Conservation (phyloP, 2,888 invertebrate species). For the Torymus auratus region DNA sequence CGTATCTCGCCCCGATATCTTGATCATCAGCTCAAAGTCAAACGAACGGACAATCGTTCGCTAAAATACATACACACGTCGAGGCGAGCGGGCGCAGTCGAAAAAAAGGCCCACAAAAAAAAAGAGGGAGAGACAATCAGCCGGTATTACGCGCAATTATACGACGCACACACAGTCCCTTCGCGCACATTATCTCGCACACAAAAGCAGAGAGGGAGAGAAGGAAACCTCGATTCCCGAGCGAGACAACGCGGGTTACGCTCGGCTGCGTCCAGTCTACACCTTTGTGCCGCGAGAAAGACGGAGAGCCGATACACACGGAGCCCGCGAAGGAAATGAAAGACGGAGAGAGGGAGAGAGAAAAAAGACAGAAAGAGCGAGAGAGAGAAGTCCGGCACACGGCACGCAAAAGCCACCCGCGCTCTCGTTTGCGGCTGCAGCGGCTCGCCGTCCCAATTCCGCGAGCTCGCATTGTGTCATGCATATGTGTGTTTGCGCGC, state of each 20-base stretch:
- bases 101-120: conserved; percentile 26
- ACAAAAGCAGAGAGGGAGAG: conserved; percentile 15
- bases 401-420: conserved; percentile 13
- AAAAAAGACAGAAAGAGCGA: not conserved
- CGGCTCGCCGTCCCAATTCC: conserved; percentile 16
- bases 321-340: not conserved
- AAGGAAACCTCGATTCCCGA: conserved; percentile 44
- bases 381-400: not conserved
- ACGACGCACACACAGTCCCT: conserved; percentile 8
- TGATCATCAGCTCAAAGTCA: conserved; percentile 8
- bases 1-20: not conserved
- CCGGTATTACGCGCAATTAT: conserved; percentile 54
- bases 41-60: conserved; percentile 6
- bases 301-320: too few relatives aligned
- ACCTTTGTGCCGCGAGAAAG: conserved; percentile 50
- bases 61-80: conserved; percentile 3
- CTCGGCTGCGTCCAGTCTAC: conserved; percentile 63
- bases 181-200: not conserved
- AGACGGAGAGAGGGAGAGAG: not conserved
- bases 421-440: not conserved
- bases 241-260: conserved; percentile 61
- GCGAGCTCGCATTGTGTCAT: not conserved
- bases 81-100: too few relatives aligned
- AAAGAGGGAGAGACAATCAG: conserved; percentile 46
- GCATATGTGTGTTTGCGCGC: not conserved